Evolutionary conservation across 2,113 vertebrate species (phyloP), one percentile per base, ranked within the genome.

Genomic region (Brachyhypopomus occidentalis): DNA sequence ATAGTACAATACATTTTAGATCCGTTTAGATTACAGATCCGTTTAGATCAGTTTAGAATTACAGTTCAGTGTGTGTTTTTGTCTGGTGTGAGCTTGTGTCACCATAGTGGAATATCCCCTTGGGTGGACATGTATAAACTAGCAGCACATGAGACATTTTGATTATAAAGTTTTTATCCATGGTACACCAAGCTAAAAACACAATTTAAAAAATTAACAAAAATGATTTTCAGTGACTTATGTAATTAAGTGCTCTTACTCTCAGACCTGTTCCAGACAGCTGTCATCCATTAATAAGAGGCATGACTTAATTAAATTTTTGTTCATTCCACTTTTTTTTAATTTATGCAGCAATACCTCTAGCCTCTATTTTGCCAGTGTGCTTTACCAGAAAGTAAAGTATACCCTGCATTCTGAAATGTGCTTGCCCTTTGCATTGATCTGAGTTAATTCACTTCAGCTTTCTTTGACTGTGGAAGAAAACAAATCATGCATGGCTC

Each of bases 41-140:
- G n/a, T n/a, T n/a, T n/a, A n/a, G n/a, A n/a, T n/a, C n/a, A n/a
- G n/a, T n/a, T n/a, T n/a, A n/a, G n/a, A n/a, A n/a, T n/a, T n/a
- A n/a, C n/a, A n/a, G n/a, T n/a, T n/a, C n/a, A n/a, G n/a, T n/a
- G n/a, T n/a, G n/a, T n/a, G n/a, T 63, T 69, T 78, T 58, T 34
- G 45, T 36, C 5, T 19, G 20, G 2, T 20, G 14, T 34, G 55
- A 59, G 48, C n/a, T 38, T 12, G 12, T 70, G 11, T 34, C 67
- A 27, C 45, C 9, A 4, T 22, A 22, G 36, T 70, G 90, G 89
- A 91, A 92, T 90, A 90, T 86, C 89, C 83, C 76, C 64, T 78
- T 89, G 88, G 87, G 67, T 71, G 87, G 84, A 83, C 45, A 14
- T 52, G 45, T 8, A 52, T 52, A 52, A 52, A 52, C 45, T 14